Evolutionary conservation across 2,888 invertebrate species (phyloP), one percentile per base, ranked within the genome.

Genomic region (Julus scanicus): DNA sequence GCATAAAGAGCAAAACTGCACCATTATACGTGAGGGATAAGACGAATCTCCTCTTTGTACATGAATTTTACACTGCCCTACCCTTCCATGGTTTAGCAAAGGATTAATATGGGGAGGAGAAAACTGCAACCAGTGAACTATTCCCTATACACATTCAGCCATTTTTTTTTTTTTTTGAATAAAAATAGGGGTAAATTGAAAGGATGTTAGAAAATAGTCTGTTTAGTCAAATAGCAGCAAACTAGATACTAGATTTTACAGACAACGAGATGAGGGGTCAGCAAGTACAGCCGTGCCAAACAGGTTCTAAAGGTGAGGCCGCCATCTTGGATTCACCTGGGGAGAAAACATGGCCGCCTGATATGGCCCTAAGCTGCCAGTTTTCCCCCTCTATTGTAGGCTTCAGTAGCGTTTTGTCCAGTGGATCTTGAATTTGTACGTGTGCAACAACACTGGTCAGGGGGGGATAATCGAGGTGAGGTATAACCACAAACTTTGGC

Each of bases 291-390:
- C 80, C 80, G 4, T 15, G 37, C 4, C 29, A 80, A 80, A 80
- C 80, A 80, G 80, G 80, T 80, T 80, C 29, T 80, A 15, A 37
- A 37, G 37, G 80, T 37, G 15, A 53, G 53, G 57, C 63, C 37
- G 80, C 80, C 80, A 80, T 80, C 80, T 80, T 80, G 80, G 80
- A 80, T 39, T 80, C 80, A 80, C 80, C 80, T 80, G 80, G 80
- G 37, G 80, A 71, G 80, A 80, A 29, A 80, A 9, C 80, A 80
- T 63, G 63, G 63, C 20, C 57, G 57, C 17, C 57, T 57, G 57
- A 57, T 17, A 57, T 71, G 71, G 71, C 80, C 80, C 80, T 80
- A 80, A 80, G 80, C 37, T 39, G 37, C 80, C 37, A 29, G 37
- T 80, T 80, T 80, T 80, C 39, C 37, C 2, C 53, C 53, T 8